Base-by-base conservation (phyloP, 2,797 vertebrate species). In the Eptatretus atami region DNA sequence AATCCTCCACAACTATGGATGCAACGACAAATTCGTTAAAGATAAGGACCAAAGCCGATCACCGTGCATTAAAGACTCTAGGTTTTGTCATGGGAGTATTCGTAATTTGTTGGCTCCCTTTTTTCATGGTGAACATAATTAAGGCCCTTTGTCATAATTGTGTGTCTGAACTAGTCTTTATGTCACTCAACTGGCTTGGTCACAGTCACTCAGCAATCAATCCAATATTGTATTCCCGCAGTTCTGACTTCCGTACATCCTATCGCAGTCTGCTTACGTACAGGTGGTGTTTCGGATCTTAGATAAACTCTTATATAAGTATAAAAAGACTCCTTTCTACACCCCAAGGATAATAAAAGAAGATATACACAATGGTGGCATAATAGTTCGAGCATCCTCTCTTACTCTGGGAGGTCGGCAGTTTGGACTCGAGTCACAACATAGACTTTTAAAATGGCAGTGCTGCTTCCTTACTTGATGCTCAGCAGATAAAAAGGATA, bases 81-180 rank as follows among this genome's bases (percentile, higher is more conserved):
- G 92, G 92, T 60, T 90, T 98, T 72, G 96, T 98, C 71, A 98
- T 98, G 92, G 92, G 92, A 68, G 82, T 79, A 52, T 98, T 98
- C 73, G 95, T 86, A 0, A 71, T 95, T 19, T 92, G 83, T 71
- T 98, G 92, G 92, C 76, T 98, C 69, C 92, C 92, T 1, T 98
- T 93, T 73, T 98, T 98, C 69, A 76, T 98, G 1, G 79, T 96
- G 66, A 92, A 98, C 11, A 80, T 98, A 2, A 80, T 88, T 68
- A 74, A 77, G 1, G 77, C 76, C 61, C 79, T 83, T 68, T 63
- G 71, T 13, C 31, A 8, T 44, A 69, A n/a, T n/a, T 61, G 57
- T 25, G 57, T 61, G 57, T 25, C 57, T n/a, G n/a, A 25, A 25
- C 15, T n/a, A n/a, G 9, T 61, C 57, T 61, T 61, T 12, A 25